These are phyloP conservation scores for Danionella dracula DNA, from an alignment of 2,797 vertebrate genomes.

Conservation along the genomic window DNA sequence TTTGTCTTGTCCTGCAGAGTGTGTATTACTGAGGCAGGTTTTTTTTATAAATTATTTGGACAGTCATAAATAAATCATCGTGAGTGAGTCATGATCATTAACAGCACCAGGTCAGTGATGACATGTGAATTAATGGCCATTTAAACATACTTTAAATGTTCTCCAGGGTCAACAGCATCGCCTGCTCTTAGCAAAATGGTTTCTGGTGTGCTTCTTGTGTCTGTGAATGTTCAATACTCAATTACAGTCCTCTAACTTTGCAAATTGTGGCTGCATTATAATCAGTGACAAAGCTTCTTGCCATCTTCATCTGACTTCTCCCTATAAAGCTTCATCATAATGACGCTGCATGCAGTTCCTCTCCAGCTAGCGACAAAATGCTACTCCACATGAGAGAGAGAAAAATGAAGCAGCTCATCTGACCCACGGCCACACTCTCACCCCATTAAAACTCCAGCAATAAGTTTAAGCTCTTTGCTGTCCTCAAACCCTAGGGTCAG, in stretches of 20 bases:
- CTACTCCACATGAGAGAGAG: neutral
- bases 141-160: conserved; percentile 16
- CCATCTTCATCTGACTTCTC: conserved; percentile 31
- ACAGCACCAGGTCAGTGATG: conserved; percentile 17
- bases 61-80: conserved; percentile 17
- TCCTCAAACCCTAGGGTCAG: neutral
- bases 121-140: conserved; percentile 15
- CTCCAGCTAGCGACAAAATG: neutral
- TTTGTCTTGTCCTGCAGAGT: neutral
- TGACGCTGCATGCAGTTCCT: conserved; percentile 23
- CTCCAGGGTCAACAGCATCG: conserved; percentile 2
- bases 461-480: neutral
- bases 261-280: conserved; percentile 20
- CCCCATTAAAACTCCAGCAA: neutral
- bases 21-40: neutral
- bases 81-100: conserved; percentile 22
- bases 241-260: neutral
- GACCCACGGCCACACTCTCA: neutral
- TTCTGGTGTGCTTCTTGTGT: neutral
- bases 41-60: neutral
- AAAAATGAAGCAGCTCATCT: neutral
- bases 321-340: conserved; percentile 28
- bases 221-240: conserved; percentile 17
- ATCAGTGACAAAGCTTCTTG: conserved; percentile 11
- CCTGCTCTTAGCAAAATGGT: conserved; percentile 3